phyloP scores from a whole-genome alignment of 2,113 vertebrate genomes.

The Hydrochoerus hydrochaeris region DNA sequence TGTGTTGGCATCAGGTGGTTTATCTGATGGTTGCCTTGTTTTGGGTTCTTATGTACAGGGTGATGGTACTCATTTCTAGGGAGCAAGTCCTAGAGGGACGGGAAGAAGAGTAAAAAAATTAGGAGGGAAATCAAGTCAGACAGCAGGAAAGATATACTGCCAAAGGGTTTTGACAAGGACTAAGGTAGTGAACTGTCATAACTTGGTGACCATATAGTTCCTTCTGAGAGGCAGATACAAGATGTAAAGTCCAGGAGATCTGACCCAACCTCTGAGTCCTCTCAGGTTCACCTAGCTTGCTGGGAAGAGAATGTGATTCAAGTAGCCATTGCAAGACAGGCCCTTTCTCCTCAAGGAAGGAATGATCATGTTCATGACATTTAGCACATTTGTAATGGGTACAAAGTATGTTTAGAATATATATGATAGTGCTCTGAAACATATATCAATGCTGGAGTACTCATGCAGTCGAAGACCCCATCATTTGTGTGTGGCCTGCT shows the following conservation, averaged over 20 bases:
- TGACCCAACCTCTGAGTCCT: background rate
- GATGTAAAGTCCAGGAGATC: background rate
- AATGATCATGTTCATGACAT: background rate
- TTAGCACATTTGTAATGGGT: conserved; percentile 53
- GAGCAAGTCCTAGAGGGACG: background rate
- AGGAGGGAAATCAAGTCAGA: background rate
- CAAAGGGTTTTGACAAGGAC: background rate
- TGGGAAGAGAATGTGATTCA: background rate
- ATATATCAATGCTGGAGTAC: conserved; percentile 54
- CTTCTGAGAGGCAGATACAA: background rate
- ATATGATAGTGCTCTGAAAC: conserved; percentile 56
- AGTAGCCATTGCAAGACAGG: background rate
- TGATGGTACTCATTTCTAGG: background rate
- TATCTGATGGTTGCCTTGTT: background rate
- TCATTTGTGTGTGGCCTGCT: conserved; percentile 40
- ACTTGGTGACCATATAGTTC: background rate
- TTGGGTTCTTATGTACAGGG: background rate
- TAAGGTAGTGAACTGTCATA: background rate
- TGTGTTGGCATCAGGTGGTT: background rate
- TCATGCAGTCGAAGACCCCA: background rate
- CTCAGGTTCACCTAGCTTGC: background rate
- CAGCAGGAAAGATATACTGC: background rate
- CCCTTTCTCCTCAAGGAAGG: conserved; percentile 46
- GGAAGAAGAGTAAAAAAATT: background rate
- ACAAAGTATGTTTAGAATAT: conserved; percentile 61